These are phyloP conservation scores for Xylota sylvarum DNA, from an alignment of 2,888 invertebrate species.

Conservation along the genomic window DNA sequence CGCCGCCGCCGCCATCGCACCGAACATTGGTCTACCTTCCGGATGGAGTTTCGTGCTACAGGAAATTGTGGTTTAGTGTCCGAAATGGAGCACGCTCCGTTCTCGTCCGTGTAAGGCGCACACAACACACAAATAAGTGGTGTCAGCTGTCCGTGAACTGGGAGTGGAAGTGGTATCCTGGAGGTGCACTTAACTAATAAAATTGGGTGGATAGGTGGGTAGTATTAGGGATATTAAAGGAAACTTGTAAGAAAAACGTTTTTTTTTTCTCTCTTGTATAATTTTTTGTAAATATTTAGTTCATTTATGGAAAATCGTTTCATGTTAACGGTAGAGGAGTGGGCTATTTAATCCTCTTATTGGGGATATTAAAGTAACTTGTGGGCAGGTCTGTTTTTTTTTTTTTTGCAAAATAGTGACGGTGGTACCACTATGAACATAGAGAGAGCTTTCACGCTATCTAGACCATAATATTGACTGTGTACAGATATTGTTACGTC, in stretches of 20 bases:
- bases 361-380: neutral
- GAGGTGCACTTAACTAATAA: conserved; percentile 71
- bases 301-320: conserved; percentile 34
- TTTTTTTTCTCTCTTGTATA: neutral
- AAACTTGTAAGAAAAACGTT: conserved; percentile 18
- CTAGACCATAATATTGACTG: no score
- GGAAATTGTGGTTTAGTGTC: conserved; percentile 77
- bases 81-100: conserved; percentile 71
- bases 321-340: neutral
- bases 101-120: conserved; percentile 7
- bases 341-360: conserved; percentile 9
- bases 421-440: no score
- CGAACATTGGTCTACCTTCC: conserved; percentile 58
- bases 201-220: conserved; percentile 21
- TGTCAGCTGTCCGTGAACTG: conserved; percentile 67
- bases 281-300: neutral
- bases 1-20: conserved; percentile 7
- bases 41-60: conserved; percentile 75
- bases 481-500: no score
- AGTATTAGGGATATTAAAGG: conserved; percentile 37
- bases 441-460: no score
- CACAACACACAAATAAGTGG: conserved; percentile 56
- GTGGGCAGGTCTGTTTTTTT: neutral
- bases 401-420: neutral
- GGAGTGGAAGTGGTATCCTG: conserved; percentile 41